Evolutionary conservation across 2,888 invertebrate genomes (phyloP).

Genomic region (Caenorhabditis drosophilae): DNA sequence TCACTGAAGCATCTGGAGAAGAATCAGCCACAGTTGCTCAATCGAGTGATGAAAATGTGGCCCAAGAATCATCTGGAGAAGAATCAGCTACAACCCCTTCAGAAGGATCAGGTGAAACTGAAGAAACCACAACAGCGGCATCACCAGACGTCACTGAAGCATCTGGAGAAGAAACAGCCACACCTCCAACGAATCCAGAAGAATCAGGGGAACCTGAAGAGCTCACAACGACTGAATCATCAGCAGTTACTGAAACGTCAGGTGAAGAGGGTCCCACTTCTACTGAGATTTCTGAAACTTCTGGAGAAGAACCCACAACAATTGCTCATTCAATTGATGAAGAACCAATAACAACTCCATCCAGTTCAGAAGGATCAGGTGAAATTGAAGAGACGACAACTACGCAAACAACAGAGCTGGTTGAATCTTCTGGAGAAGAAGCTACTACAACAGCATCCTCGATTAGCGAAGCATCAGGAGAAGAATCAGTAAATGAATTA

Average conservation of each 20-base stretch:
- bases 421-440: no score
- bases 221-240: neutral
- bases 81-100: no score
- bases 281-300: conserved; percentile 1
- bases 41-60: conserved; percentile 18
- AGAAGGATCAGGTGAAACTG: conserved; percentile 12
- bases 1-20: conserved; percentile 27
- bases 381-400: no score
- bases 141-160: conserved; percentile 9
- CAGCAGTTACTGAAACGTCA: conserved; percentile 5
- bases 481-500: conserved; percentile 9
- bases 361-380: neutral
- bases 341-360: no score
- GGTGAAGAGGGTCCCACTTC: no score
- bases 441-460: conserved; percentile 19
- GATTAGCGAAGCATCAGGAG: conserved; percentile 22
- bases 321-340: no score
- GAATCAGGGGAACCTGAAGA: neutral
- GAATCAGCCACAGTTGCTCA: conserved; percentile 16
- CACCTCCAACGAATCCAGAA: neutral
- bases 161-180: conserved; percentile 11
- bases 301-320: conserved; percentile 9
- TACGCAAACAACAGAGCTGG: no score
- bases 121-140: conserved; percentile 18
- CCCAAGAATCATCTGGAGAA: conserved; percentile 2